A percentile compares a stretch with the other conserved stretches of the same genome.
These are phyloP conservation scores for Diadumene lineata DNA, from an alignment of 92 coral and sea anemone genomes.

Conservation along the genomic window DNA sequence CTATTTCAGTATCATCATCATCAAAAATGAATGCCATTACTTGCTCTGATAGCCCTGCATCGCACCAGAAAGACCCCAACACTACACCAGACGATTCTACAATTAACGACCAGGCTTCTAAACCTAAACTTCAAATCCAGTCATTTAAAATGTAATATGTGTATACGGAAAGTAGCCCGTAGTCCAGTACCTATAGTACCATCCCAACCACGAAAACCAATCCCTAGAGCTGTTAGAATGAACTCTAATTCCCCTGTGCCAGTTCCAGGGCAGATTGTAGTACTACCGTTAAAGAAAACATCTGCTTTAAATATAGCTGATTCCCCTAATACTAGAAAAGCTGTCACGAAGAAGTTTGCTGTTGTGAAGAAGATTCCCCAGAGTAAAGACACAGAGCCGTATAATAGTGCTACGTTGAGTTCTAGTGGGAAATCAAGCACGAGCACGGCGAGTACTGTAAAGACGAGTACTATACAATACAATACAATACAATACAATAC, in stretches of 20 bases:
- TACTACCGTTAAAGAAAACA: constrained; percentile 90
- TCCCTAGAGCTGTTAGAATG: constrained; percentile 67
- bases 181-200: constrained; percentile 85
- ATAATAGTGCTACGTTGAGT: constrained; percentile 90
- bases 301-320: constrained; percentile 77
- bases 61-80: constrained; percentile 55
- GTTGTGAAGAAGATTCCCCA: constrained; percentile 93
- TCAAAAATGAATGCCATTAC: constrained; percentile 59
- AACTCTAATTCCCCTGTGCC: constrained; percentile 64
- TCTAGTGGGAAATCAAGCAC: constrained; percentile 67
- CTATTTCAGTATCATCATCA: too few relatives aligned
- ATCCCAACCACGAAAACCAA: constrained; percentile 84
- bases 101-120: constrained; percentile 56
- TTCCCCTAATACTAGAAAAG: constrained; percentile 61
- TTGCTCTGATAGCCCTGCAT: constrained; percentile 39
- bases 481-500: too few relatives aligned
- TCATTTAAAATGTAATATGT: constrained; percentile 79
- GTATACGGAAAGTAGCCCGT: constrained; percentile 65
- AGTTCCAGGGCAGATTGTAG: constrained; percentile 73
- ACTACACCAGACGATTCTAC: constrained; percentile 66
- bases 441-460: constrained; percentile 96
- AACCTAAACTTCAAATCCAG: constrained; percentile 82
- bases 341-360: constrained; percentile 92
- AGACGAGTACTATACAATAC: constrained; percentile 97
- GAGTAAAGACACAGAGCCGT: constrained; percentile 78